These are phyloP conservation scores for Teleiodes luculella DNA, from an alignment of 2,888 invertebrate genomes.

Conservation along the genomic window DNA sequence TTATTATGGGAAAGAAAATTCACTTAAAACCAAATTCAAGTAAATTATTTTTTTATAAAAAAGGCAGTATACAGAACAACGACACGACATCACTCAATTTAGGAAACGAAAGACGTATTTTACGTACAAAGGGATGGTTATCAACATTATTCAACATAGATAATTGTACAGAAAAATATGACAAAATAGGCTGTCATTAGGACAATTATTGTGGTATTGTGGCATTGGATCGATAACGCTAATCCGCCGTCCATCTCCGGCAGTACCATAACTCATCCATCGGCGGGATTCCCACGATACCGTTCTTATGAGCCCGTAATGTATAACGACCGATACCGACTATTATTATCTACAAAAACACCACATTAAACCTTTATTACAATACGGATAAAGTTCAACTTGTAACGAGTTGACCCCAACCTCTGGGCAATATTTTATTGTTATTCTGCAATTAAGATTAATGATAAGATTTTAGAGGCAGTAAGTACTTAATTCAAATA, in stretches of 20 bases:
- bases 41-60: too few relatives aligned
- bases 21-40: too few relatives aligned
- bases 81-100: too few relatives aligned
- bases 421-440: conserved; percentile 73
- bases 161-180: neutral
- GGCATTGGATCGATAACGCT: conserved; percentile 31
- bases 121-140: too few relatives aligned
- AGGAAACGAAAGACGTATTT: too few relatives aligned
- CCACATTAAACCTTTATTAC: conserved; percentile 48
- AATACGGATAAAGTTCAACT: conserved; percentile 42
- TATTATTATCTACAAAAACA: conserved; percentile 50
- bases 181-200: conserved; percentile 15
- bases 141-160: too few relatives aligned
- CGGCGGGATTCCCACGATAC: conserved; percentile 72
- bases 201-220: conserved; percentile 12
- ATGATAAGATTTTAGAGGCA: conserved; percentile 73
- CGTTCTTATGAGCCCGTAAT: conserved; percentile 68
- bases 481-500: conserved; percentile 77
- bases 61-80: too few relatives aligned
- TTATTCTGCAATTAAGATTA: conserved; percentile 78
- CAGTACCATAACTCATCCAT: conserved; percentile 55
- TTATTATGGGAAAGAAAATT: too few relatives aligned
- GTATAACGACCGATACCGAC: conserved; percentile 64
- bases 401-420: conserved; percentile 38
- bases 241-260: conserved; percentile 45